A percentile compares a stretch with the other conserved stretches of the same genome.
phyloP scores from a whole-genome alignment of 2,113 vertebrate species.

The Nerophis ophidion region DNA sequence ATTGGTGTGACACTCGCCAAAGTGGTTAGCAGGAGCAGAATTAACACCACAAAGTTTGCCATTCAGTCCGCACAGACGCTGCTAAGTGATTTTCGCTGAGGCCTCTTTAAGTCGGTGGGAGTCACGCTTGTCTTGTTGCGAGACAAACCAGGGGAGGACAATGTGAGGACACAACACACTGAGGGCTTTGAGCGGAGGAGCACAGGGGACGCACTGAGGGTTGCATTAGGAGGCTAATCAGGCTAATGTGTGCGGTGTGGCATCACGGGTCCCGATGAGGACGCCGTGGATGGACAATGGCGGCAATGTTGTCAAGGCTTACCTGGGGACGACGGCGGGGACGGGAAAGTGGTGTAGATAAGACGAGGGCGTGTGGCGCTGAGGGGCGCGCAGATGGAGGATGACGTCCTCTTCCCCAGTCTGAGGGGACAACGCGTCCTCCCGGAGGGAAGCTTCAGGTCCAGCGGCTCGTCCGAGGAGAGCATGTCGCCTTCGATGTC shows the following conservation, averaged over 20 bases:
- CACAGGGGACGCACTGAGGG: constrained; percentile 32
- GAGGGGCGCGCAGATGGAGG: constrained; percentile 60
- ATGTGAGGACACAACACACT: constrained; percentile 17
- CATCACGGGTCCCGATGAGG: constrained; percentile 4
- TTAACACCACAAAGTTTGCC: not conserved
- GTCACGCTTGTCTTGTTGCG: not conserved
- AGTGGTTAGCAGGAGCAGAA: not conserved
- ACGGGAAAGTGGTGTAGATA: constrained; percentile 66
- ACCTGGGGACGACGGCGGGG: constrained; percentile 74
- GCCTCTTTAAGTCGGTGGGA: constrained; percentile 17
- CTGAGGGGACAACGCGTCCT: constrained; percentile 64
- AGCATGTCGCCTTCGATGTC: constrained; percentile 67
- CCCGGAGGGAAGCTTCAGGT: constrained; percentile 86
- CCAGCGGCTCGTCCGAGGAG: constrained; percentile 90
- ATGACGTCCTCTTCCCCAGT: constrained; percentile 48
- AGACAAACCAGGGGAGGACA: constrained; percentile 25
- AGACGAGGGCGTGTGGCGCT: constrained; percentile 60
- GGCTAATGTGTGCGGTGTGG: not conserved
- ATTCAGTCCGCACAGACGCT: not conserved
- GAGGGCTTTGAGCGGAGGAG: constrained; percentile 36
- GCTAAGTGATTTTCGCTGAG: constrained; percentile 9
- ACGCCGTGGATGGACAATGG: not conserved
- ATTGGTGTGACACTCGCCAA: not conserved
- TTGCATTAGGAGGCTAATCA: constrained; percentile 18
- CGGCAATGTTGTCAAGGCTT: constrained; percentile 10